A percentile compares a stretch with the other conserved stretches of the same genome.
Evolutionary conservation across 2,888 invertebrate species (phyloP).

Genomic region (Hydropsyche betteni): DNA sequence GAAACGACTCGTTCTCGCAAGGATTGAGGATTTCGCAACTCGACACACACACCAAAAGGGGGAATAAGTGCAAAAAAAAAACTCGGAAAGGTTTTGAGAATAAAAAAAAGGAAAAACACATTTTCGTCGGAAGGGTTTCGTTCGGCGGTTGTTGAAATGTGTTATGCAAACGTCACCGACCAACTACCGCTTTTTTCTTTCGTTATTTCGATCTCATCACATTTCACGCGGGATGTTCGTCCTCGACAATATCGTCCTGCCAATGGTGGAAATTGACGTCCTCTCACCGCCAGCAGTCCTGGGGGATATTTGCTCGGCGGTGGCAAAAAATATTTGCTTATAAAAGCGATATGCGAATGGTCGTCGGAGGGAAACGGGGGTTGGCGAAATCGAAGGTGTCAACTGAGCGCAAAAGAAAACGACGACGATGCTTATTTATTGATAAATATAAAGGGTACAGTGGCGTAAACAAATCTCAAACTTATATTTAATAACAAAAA

Average conservation of each 20-base stretch:
- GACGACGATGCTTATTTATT: too few species aligned
- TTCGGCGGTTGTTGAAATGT: conserved; percentile 14
- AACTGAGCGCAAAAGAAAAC: background rate
- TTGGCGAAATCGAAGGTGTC: conserved; percentile 21
- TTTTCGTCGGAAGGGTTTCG: conserved; percentile 18
- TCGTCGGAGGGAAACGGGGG: background rate
- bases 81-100: background rate
- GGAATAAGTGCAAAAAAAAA: background rate
- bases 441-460: background rate
- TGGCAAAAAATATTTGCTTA: background rate
- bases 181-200: too few species aligned
- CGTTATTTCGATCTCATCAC: too few species aligned
- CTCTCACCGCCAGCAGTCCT: conserved; percentile 20
- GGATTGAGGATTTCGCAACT: conserved; percentile 1
- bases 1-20: background rate
- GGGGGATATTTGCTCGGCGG: conserved; percentile 3
- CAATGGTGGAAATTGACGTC: conserved; percentile 18
- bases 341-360: conserved; percentile 8
- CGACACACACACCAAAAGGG: background rate
- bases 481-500: too few species aligned
- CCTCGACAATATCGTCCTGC: conserved; percentile 20
- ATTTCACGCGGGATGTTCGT: background rate
- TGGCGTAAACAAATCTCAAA: too few species aligned
- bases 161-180: conserved; percentile 29
- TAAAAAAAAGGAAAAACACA: conserved; percentile 18